Percentiles rank a stretch among this genome's conserved stretches.
These are phyloP conservation scores for Candidula unifasciata DNA, from an alignment of 2,888 invertebrate genomes.

Conservation along the genomic window DNA sequence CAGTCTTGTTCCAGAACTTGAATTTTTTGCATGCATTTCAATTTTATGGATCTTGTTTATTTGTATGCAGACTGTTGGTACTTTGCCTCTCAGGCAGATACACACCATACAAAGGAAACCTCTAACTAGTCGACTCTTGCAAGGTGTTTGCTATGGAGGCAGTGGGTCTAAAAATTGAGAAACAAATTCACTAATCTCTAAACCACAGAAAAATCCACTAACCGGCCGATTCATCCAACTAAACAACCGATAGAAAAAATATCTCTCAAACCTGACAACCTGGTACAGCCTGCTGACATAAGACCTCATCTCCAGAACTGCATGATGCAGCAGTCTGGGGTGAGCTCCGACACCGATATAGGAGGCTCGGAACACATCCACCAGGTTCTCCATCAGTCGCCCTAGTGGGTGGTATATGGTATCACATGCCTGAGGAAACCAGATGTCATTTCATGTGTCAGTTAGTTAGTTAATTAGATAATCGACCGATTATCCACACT, in stretches of 20 bases:
- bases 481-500: too few species aligned
- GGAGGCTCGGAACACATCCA: slow-evolving; percentile 87
- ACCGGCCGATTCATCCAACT: neutral
- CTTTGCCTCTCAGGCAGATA: too few species aligned
- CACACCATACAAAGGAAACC: too few species aligned
- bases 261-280: slow-evolving; percentile 72
- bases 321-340: slow-evolving; percentile 88
- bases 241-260: neutral
- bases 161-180: neutral
- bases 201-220: neutral
- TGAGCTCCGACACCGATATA: slow-evolving; percentile 89
- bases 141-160: too few species aligned
- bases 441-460: too few species aligned
- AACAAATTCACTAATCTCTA: neutral
- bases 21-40: too few species aligned
- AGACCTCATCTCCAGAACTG: slow-evolving; percentile 89
- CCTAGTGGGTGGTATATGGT: slow-evolving; percentile 86
- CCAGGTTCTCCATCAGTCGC: slow-evolving; percentile 84
- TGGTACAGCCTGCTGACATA: slow-evolving; percentile 73
- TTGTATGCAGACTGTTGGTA: too few species aligned
- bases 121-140: too few species aligned
- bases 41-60: too few species aligned
- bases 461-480: too few species aligned
- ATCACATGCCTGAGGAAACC: slow-evolving; percentile 80
- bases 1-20: too few species aligned